Base-by-base conservation (phyloP, 2,113 vertebrate species). In the Zeus faber region DNA sequence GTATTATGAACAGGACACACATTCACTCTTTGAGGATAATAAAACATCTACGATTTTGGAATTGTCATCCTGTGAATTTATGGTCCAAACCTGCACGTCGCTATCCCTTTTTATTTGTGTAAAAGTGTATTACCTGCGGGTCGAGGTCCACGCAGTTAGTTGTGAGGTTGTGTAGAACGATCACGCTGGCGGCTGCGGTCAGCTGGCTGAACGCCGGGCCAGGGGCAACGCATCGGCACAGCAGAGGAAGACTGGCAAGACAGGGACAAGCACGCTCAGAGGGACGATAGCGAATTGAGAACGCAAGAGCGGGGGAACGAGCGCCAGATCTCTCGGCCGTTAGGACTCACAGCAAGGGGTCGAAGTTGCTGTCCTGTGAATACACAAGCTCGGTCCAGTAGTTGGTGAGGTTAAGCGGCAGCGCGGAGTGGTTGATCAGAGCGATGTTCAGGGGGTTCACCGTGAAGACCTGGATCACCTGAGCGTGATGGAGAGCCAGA, bases 381-480 rank as follows among this genome's bases (percentile, higher is more conserved):
- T 88, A 91, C 1, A 91, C 1, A 1, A 88, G 74, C 25, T 62
- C 5, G 0, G 71, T 71, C 65, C 84, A 89, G 67, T 62, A 82
- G n/a, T 33, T 0, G 7, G 62, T 63, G 62, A 90, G 69, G 24
- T 87, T 78, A 6, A 10, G 5, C 0, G 82, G 69, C 24, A 80
- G 26, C 4, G 0, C 1, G 0, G 45, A 39, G 1, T 67, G 23
- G 37, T 66, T 64, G 52, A 91, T 39, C 20, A 89, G 79, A 9
- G 71, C 72, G 0, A 91, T 53, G 65, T 90, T 90, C 54, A 33
- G 22, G 39, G 18, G 63, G 65, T 91, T 75, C 10, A 73, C 68
- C 0, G 80, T 69, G 59, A 90, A 90, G 23, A 74, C 57, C 65
- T 83, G 58, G 27, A 91, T 51, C 0, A 49, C 44, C 89, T 90